Evolutionary conservation across 2,888 invertebrate genomes (phyloP), one percentile per base, ranked within the genome.

Genomic region (Lithosia quadra): DNA sequence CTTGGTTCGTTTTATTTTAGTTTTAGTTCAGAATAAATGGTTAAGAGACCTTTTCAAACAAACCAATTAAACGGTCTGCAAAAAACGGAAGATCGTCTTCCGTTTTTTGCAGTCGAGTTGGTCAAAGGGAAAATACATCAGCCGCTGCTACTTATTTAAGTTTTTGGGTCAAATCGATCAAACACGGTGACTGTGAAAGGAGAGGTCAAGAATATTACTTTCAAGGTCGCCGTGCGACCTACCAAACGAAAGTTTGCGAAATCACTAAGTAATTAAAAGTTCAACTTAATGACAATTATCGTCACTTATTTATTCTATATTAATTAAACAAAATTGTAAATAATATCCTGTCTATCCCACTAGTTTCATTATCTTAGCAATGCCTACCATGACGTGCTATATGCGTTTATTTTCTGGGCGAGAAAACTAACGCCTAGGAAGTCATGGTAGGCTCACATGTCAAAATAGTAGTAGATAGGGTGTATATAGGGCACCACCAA

Each of bases 231-330:
- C 58, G 18, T 9, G 53, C 36, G 36, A 57, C 63, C 56, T 34
- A 56, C 24, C 53, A 36, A 64, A 36, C n/a, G 39, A 64, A 64
- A 64, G 39, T 24, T 64, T 64, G 24, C 39, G 64, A 64, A 64
- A 64, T 63, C 53, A 55, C 18, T 63, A 33, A 53, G n/a, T 55
- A 63, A 63, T 58, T 58, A 58, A 58, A 58, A 33, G 28, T 22
- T 28, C 56, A 24, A 56, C 22, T 56, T 22, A 56, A 8, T 49
- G 49, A 2, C 49, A 49, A 49, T n/a, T 49, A 49, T 49, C 49
- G 9, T n/a, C n/a, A 49, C 18, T 18, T 18, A 11, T 49, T 49
- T n/a, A 18, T 49, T 49, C 49, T 49, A n/a, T 18, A 49, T n/a
- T 49, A 49, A 49, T 49, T n/a, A n/a, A 49, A 9, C n/a, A 49